Evolutionary conservation across 1,140 invertebrate species (phyloP), one percentile per base, ranked within the genome.

Genomic region (Oncopeltus fasciatus): DNA sequence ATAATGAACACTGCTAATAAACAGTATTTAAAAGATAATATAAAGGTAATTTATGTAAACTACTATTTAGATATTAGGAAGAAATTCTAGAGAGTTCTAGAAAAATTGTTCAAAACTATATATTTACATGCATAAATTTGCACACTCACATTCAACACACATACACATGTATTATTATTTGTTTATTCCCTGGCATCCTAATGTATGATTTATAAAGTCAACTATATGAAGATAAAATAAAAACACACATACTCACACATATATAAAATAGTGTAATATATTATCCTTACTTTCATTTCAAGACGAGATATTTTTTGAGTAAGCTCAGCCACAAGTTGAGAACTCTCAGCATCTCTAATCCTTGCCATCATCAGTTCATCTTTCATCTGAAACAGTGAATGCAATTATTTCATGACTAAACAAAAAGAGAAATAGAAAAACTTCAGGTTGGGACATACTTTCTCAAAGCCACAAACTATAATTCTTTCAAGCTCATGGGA

Each of bases 311-410:
- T 92, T 75, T 92, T 92, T 68, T 95, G 93, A 64, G 86, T 90
- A 16, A 98, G 78, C 74, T 96, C 94, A n/a, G 92, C 94, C 49
- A 97, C 86, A 57, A 84, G 81, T 73, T 97, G 93, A 51, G 91
- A 85, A 69, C 93, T 88, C 72, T 98, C 95, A 26, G 93, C 91
- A 70, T 97, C 93, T 67, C 89, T 83, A 60, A 98, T 95, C 68
- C 89, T 83, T 0, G 90, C 86, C 82, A 93, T 91, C 88, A 98
- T 94, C 20, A 86, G 79, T 61, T 96, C 91, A 70, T 97, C 93
- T 72, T 95, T 92, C 76, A 92, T 88, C 81, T 82, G 70, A 57
- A 64, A 8, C 14, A 38, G 5, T 38, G 14, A n/a, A n/a, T n/a
- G n/a, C n/a, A n/a, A n/a, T n/a, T n/a, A n/a, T n/a, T n/a, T n/a